Conservation (phyloP, 2,888 invertebrate genomes). For the Drosophila gaucha region DNA sequence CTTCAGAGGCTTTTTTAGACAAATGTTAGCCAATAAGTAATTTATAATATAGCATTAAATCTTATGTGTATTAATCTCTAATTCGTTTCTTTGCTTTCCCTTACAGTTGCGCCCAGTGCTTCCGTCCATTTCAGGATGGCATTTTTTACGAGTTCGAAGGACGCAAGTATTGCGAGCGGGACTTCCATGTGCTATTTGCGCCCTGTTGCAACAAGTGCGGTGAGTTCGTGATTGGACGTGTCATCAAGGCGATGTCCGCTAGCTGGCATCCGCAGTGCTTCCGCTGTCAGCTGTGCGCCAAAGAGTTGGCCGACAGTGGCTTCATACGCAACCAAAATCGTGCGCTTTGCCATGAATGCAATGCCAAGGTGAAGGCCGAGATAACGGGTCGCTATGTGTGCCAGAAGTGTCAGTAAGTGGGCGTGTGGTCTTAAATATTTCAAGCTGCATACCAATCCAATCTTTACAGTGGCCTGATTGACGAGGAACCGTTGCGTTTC, state of each 20-base stretch:
- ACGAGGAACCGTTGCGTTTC: slow-evolving; percentile 95
- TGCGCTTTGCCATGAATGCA: slow-evolving; percentile 97
- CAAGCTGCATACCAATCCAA: neutral
- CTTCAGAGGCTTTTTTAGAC: too few species aligned
- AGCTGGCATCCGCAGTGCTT: slow-evolving; percentile 99
- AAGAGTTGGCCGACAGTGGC: slow-evolving; percentile 97
- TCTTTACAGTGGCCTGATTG: slow-evolving; percentile 91
- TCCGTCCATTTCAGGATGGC: slow-evolving; percentile 98
- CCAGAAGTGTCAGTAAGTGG: slow-evolving; percentile 98
- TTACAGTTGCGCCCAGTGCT: slow-evolving; percentile 98
- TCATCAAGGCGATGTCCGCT: slow-evolving; percentile 99
- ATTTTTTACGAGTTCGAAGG: slow-evolving; percentile 99
- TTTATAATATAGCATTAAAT: neutral
- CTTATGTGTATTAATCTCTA: neutral
- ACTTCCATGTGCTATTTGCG: slow-evolving; percentile 98
- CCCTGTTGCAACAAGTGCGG: slow-evolving; percentile 95
- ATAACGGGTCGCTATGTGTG: slow-evolving; percentile 98
- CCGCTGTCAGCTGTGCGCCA: slow-evolving; percentile 96
- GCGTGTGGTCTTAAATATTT: neutral
- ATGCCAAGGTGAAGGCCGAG: slow-evolving; percentile 97
- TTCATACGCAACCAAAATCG: slow-evolving; percentile 95
- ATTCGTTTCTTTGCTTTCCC: neutral
- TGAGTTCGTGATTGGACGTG: slow-evolving; percentile 98
- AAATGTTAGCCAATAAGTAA: too few species aligned
- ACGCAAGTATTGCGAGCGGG: slow-evolving; percentile 99